Evolutionary conservation across 2,797 vertebrate species (phyloP).

Genomic region (Schizopygopsis pylzovi): DNA sequence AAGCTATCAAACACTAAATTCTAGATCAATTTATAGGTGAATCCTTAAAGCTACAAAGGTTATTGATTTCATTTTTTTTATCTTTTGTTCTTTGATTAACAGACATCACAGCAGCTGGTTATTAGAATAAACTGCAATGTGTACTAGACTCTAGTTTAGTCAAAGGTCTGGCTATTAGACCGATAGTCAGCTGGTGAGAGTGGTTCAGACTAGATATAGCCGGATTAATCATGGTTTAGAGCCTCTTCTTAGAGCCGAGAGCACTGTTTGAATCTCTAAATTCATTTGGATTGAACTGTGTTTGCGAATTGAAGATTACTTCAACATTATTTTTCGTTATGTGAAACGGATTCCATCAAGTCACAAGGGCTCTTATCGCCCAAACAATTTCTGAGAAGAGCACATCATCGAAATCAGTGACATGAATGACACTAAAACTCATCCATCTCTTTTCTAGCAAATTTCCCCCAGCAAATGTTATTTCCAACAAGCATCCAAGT

Average conservation of each 20-base stretch:
- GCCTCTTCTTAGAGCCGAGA: not conserved
- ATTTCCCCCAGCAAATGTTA: not conserved
- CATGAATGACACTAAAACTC: not conserved
- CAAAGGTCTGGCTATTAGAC: not conserved
- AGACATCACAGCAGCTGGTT: too few species aligned
- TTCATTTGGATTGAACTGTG: constrained; percentile 6
- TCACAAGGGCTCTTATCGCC: not conserved
- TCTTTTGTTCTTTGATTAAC: too few species aligned
- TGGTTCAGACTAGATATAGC: constrained; percentile 1
- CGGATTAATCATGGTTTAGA: constrained; percentile 6
- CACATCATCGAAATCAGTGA: not conserved
- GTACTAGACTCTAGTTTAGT: not conserved
- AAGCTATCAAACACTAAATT: too few species aligned
- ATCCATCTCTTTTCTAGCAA: not conserved
- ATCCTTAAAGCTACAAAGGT: too few species aligned
- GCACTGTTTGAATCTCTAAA: not conserved
- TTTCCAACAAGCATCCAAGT: constrained; percentile 12
- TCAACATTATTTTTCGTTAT: not conserved
- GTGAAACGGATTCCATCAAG: not conserved
- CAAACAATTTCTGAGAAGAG: constrained; percentile 1
- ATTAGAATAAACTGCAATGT: not conserved
- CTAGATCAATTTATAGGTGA: too few species aligned
- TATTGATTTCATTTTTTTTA: too few species aligned
- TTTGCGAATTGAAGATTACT: not conserved
- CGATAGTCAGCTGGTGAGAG: not conserved